Evolutionary conservation across 2,113 vertebrate genomes (phyloP), one percentile per base, ranked within the genome.

Genomic region (Alaudala cheleensis): DNA sequence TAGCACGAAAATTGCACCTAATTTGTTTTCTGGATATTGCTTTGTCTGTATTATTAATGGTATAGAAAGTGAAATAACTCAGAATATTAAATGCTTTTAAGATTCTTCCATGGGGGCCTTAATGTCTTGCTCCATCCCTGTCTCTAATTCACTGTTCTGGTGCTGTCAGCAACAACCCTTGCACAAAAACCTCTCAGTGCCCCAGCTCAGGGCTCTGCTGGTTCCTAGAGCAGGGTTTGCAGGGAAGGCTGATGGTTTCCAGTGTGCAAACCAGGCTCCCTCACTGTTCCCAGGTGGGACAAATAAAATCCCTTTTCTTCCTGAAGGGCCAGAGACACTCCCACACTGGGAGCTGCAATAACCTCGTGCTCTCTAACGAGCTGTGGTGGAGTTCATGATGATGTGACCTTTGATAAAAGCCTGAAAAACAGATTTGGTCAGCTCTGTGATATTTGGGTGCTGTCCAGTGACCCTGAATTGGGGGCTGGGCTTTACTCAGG

Each of bases 61-160:
- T 83, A 93, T 66, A 54, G 69, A 78, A 96, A 96, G 81, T 93
- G 78, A 97, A 97, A 97, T 97, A 97, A 88, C 67, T 96, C 50
- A 90, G 83, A 97, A 88, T 91, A 97, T 97, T 96, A 66, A 76
- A 82, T 95, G 95, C 65, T 93, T 97, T 95, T 90, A 93, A 95
- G 86, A 91, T 93, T 65, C 58, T 79, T 86, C 92, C 71, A 81
- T 60, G 56, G 94, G 91, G 82, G 15, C 69, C 90, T 70, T 96
- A 71, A 77, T 92, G 65, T 78, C 57, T 29, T 92, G 26, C 77
- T 95, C 96, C 88, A 84, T 86, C 97, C 83, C 53, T 56, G 80
- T 39, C 57, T 96, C 81, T 91, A 93, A 96, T 97, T 96, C 94
- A 91, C 90, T 95, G 72, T 81, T 87, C 60, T 83, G 85, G 78